Evolutionary conservation across 92 coral and sea anemone genomes (phyloP).

Genomic region (Metridium senile): DNA sequence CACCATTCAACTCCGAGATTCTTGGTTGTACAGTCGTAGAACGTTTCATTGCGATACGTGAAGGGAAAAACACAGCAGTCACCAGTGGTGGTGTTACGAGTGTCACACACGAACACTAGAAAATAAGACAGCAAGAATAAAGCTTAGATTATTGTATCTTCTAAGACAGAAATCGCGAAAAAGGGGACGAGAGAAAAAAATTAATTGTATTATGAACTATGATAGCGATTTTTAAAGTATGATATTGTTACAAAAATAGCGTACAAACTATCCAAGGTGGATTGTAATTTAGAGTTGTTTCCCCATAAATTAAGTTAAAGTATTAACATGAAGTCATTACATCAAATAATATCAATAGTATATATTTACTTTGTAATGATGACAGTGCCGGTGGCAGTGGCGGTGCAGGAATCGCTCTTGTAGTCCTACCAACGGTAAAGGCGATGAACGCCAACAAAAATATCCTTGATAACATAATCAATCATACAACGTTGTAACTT

Average conservation of each 20-base stretch:
- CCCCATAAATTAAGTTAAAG: too few relatives aligned
- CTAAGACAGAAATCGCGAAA: too few relatives aligned
- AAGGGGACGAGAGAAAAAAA: too few relatives aligned
- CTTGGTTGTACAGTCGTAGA: conserved; percentile 43
- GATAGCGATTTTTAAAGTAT: too few relatives aligned
- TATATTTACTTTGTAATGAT: too few relatives aligned
- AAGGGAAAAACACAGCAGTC: conserved; percentile 60
- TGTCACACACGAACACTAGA: conserved; percentile 34
- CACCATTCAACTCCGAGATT: conserved; percentile 46
- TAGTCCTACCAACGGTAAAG: neutral
- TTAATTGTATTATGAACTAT: too few relatives aligned
- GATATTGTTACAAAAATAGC: too few relatives aligned
- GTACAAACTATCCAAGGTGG: too few relatives aligned
- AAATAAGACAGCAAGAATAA: neutral
- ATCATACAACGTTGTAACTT: neutral
- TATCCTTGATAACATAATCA: neutral
- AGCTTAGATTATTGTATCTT: too few relatives aligned
- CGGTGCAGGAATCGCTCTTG: neutral
- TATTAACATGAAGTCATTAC: too few relatives aligned
- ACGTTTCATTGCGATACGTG: conserved; percentile 38
- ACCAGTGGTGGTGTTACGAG: conserved; percentile 54
- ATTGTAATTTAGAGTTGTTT: too few relatives aligned
- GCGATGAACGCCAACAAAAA: neutral
- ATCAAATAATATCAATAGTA: too few relatives aligned
- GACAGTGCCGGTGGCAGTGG: neutral